Evolutionary conservation across 2,888 invertebrate species (phyloP).

Genomic region (Allacma fusca): DNA sequence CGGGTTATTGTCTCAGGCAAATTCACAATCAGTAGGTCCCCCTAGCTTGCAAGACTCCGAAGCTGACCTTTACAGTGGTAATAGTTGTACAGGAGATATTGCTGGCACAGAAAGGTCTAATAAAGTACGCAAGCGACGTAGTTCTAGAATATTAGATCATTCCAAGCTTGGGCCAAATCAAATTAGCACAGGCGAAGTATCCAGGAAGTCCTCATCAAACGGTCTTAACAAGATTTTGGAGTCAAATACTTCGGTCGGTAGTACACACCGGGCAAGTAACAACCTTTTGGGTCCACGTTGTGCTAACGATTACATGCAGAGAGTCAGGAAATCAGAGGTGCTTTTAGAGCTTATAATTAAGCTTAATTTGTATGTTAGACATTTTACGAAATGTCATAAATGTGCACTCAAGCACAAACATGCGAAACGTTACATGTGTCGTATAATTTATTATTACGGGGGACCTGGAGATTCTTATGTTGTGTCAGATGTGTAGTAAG

Average conservation of each 20-base stretch:
- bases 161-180: background rate
- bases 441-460: too few relatives aligned
- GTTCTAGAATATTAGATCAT: conserved; percentile 13
- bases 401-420: too few relatives aligned
- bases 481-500: too few relatives aligned
- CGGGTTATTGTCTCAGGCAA: background rate
- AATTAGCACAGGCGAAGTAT: background rate
- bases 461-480: too few relatives aligned
- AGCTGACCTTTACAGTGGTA: background rate
- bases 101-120: background rate
- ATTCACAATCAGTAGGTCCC: background rate
- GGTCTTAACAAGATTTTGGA: conserved; percentile 29
- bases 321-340: background rate
- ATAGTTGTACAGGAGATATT: background rate
- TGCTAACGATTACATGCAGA: conserved; percentile 23
- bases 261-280: conserved; percentile 9
- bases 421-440: too few relatives aligned
- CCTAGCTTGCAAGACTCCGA: background rate
- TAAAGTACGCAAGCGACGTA: background rate
- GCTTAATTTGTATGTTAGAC: background rate
- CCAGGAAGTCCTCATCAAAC: background rate
- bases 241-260: conserved; percentile 17
- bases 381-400: background rate
- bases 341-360: background rate
- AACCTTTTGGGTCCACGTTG: conserved; percentile 10